Evolutionary conservation across 2,113 vertebrate species (phyloP), one percentile per base, ranked within the genome.

Genomic region (Tragelaphus buxtoni): DNA sequence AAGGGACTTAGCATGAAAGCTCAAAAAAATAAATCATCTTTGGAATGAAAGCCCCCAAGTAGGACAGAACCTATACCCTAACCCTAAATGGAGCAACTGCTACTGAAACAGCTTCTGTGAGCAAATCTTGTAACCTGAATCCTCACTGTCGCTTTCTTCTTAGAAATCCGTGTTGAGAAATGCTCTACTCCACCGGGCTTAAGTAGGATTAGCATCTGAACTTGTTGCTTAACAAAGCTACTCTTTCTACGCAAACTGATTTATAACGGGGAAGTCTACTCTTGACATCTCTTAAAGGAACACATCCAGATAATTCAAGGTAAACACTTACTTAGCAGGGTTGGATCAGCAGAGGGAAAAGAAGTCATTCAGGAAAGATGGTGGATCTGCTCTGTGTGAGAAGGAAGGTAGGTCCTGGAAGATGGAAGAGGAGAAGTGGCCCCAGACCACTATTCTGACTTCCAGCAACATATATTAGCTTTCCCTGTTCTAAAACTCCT

Each of bases 171-270:
- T 39, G 42, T 30, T 72, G 93, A 90, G 93, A 95, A 93, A 91
- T 53, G 77, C 16, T 10, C 7, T 35, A 2, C 81, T 88, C 72
- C 72, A 10, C 47, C 5, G 24, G 91, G 39, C 39, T 96, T 90
- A 80, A 60, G 95, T 51, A 47, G 95, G 96, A 98, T 97, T 95
- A 97, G 42, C 90, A 92, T 96, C 92, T 96, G 88, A 84, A 86
- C 95, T 24, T 47, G 76, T 51, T 90, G 65, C 87, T 97, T 94
- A 88, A 95, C 86, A 91, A 65, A 84, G 77, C 82, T 94, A 20
- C 89, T 91, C 35, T 93, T 97, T 95, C 94, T 65, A 49, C 14
- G 74, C 45, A 90, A 85, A 85, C 93, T 79, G 91, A 96, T 93
- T 97, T 96, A 81, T 87, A 93, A 93, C n/a, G 76, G 95, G 95